These are phyloP conservation scores for Virgularia gustaviana DNA, from an alignment of 92 coral and sea anemone species.

Conservation along the genomic window DNA sequence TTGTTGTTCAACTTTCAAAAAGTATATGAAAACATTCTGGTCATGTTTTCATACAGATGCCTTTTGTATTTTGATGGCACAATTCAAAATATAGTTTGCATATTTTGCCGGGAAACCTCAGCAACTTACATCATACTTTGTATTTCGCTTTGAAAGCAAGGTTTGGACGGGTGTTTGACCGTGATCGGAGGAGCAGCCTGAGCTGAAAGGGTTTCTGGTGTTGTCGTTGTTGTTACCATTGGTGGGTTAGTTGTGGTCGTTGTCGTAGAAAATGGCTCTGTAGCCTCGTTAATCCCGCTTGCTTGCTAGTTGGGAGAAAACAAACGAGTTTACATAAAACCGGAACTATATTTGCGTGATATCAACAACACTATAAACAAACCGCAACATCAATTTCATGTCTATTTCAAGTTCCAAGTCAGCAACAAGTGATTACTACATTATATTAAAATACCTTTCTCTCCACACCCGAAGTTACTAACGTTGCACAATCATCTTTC, in stretches of 20 bases:
- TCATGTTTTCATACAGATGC: too few relatives aligned
- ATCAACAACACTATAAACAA: not conserved
- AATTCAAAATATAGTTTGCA: too few relatives aligned
- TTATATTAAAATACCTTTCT: conserved; percentile 28
- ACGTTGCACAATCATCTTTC: conserved; percentile 68
- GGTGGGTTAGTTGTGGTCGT: not conserved
- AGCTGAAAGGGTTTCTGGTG: conserved; percentile 53
- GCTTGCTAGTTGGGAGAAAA: too few relatives aligned
- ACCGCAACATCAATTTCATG: too few relatives aligned
- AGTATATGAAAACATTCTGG: too few relatives aligned
- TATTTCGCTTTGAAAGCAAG: conserved; percentile 95
- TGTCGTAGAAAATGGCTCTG: too few relatives aligned
- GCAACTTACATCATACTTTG: conserved; percentile 95
- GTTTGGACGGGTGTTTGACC: conserved; percentile 65
- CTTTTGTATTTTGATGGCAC: too few relatives aligned
- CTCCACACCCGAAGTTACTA: conserved; percentile 68
- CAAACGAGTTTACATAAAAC: too few relatives aligned
- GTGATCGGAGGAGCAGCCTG: conserved; percentile 58
- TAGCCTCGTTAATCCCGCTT: too few relatives aligned
- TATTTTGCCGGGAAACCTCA: too few relatives aligned
- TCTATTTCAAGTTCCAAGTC: too few relatives aligned
- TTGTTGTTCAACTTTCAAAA: too few relatives aligned
- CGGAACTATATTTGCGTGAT: not conserved
- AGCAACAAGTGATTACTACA: not conserved
- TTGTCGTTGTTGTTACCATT: conserved; percentile 49